phyloP scores from a whole-genome alignment of 1,140 invertebrate genomes.

The Hypothenemus hampei region DNA sequence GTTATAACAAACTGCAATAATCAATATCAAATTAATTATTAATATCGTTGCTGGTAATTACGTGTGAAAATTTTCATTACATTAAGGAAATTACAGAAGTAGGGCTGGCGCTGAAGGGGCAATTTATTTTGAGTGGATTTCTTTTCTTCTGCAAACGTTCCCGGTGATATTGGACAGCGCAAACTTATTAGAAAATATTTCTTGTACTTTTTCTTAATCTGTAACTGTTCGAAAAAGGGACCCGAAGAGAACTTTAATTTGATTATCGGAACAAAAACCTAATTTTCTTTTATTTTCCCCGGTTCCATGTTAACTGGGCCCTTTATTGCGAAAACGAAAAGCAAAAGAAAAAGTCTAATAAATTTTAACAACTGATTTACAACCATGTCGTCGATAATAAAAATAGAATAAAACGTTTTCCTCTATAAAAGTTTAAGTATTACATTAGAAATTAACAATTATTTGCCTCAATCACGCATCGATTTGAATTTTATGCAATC shows the following conservation, averaged over 20 bases:
- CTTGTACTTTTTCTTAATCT: conserved; percentile 23
- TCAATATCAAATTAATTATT: too few relatives aligned
- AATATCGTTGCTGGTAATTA: neutral
- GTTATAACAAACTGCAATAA: too few relatives aligned
- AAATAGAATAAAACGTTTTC: conserved; percentile 15
- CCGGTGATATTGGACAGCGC: conserved; percentile 16
- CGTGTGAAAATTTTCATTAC: neutral
- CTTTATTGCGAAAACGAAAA: conserved; percentile 20
- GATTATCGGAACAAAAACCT: conserved; percentile 26
- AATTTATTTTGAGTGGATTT: conserved; percentile 13
- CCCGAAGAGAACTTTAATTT: conserved; percentile 21
- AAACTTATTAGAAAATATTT: conserved; percentile 27
- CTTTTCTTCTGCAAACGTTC: conserved; percentile 1
- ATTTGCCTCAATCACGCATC: too few relatives aligned
- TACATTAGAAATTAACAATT: neutral
- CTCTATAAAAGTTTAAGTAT: neutral
- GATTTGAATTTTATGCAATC: neutral
- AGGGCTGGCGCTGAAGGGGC: neutral
- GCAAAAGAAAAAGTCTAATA: conserved; percentile 23
- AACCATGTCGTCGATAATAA: conserved; percentile 4
- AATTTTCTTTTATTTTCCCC: conserved; percentile 26
- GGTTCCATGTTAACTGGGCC: conserved; percentile 19
- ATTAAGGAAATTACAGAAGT: neutral
- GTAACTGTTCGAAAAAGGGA: conserved; percentile 8
- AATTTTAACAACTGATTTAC: conserved; percentile 26